Conservation (phyloP, 2,113 vertebrate species). For the Propithecus coquereli region DNA sequence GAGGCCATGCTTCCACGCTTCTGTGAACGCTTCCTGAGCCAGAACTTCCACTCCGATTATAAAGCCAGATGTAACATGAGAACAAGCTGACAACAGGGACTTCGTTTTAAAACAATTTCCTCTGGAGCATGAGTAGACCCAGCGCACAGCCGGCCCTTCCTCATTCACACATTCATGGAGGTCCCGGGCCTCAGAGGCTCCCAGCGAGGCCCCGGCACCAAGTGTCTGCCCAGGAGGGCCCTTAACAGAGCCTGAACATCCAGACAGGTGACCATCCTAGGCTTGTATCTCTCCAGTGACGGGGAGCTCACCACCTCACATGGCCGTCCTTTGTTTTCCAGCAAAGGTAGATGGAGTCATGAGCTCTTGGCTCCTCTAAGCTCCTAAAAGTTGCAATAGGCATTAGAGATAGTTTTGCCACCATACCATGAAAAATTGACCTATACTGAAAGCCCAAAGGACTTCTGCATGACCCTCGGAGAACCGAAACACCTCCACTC, state of each 20-base stretch:
- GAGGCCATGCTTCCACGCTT: neutral
- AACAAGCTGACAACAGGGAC: neutral
- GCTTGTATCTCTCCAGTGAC: neutral
- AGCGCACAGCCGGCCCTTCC: too few relatives aligned
- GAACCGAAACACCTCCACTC: neutral
- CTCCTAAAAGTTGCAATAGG: neutral
- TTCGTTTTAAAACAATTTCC: neutral
- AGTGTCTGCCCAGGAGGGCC: neutral
- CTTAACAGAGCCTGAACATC: neutral
- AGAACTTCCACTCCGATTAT: neutral
- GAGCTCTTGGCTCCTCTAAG: neutral
- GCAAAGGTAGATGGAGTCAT: neutral
- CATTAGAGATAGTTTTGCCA: neutral
- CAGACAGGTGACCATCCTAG: neutral
- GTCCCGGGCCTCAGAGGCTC: neutral
- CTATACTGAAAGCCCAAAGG: neutral
- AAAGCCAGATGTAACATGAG: neutral
- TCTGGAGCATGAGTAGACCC: neutral
- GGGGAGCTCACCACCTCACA: neutral
- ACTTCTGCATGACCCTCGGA: neutral
- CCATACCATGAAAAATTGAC: neutral
- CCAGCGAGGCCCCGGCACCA: neutral
- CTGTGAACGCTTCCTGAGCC: neutral
- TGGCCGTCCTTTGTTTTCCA: neutral
- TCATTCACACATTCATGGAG: neutral